Base-by-base conservation (phyloP, 2,888 invertebrate species). In the Hemithea aestivaria region DNA sequence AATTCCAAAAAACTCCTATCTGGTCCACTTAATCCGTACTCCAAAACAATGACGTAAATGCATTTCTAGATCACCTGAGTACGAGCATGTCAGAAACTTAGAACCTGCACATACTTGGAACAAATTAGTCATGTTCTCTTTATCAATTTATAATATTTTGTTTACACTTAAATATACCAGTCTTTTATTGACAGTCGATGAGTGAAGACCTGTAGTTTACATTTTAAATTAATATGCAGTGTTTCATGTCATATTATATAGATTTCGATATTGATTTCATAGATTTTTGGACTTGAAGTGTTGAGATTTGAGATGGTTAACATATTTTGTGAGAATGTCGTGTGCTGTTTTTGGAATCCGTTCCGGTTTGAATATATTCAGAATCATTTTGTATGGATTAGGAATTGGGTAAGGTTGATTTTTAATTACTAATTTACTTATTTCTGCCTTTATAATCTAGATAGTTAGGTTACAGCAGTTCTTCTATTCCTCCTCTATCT, bases 281-380 rank as follows among this genome's bases (percentile, higher is more conserved):
- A 27, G 51, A 48, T 32, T 51, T 51, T 42, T 51, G 51, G 51
- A 51, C 48, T 33, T 51, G 46, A 51, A 16, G 11, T 34, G n/a
- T 10, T n/a, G 10, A 32, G 5, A 27, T 11, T 26, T 38, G 36
- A 24, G 29, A 51, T 51, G 51, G 41, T 48, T 44, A 45, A 48
- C 24, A 30, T 45, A 27, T 32, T 21, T 21, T 51, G 48, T 30
- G 22, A 30, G 26, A 39, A 40, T 34, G 6, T 51, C 10, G 10
- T 16, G 25, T 48, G 48, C 25, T 43, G 43, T 35, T 37, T 45
- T 21, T 43, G 45, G 12, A 24, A 41, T 20, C 25, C 45, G 32
- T 45, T 43, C 23, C 41, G 40, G 39, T 27, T 33, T 8, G 32
- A 28, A 20, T 27, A 39, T 23, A 20, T 45, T 22, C 40, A 44